Conservation (phyloP, 53 echinoderm and acorn worm species). For the Patiria pectinifera region DNA sequence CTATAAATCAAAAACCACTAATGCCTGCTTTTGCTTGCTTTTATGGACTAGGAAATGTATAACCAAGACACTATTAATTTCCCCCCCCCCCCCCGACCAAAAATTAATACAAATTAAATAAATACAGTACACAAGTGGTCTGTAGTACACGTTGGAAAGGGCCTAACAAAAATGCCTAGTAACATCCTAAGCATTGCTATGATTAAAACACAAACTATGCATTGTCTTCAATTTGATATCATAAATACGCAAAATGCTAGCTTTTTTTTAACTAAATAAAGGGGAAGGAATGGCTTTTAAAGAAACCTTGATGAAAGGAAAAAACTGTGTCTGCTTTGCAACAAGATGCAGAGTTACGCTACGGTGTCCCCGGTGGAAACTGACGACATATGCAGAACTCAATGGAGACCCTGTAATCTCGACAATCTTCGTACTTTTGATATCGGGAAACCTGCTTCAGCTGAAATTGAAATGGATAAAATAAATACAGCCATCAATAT, state of each 20-base stretch:
- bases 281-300: neutral
- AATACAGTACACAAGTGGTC: no score
- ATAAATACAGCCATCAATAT: neutral
- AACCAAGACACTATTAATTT: no score
- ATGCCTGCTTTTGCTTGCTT: no score
- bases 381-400: constrained; percentile 86
- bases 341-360: neutral
- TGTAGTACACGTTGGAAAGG: no score
- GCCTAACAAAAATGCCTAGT: no score
- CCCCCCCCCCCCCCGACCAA: no score
- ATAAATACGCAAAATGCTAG: neutral
- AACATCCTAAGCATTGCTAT: no score
- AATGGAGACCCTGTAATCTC: constrained; percentile 80
- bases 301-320: neutral
- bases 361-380: constrained; percentile 80
- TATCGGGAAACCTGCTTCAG: constrained; percentile 82
- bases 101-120: no score
- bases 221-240: neutral
- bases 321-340: no score
- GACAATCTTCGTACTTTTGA: constrained; percentile 82
- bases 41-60: no score
- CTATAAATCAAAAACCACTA: no score
- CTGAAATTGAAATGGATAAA: constrained; percentile 46
- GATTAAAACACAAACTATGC: no score
- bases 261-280: neutral